Percentiles rank a stretch among this genome's conserved stretches.
These are phyloP conservation scores for Arnoldichthys spilopterus DNA, from an alignment of 2,797 vertebrate genomes.

Conservation along the genomic window DNA sequence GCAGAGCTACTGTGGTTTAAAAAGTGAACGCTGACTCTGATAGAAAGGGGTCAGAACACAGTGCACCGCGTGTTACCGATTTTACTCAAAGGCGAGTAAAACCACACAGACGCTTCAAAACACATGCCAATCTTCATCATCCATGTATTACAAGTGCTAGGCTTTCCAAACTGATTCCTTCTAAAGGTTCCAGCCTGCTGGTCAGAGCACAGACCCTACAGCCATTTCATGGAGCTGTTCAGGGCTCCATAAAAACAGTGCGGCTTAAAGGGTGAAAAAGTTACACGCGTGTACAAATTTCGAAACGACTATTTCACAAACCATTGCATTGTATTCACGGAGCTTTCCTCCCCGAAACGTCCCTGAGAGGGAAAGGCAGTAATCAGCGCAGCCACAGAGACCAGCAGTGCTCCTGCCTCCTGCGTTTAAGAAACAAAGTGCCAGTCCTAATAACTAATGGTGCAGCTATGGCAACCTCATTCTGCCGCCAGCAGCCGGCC, in stretches of 20 bases:
- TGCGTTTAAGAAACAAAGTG: conserved; percentile 54
- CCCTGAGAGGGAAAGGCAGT: conserved; percentile 24
- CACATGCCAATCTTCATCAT: no score
- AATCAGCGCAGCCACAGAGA: conserved; percentile 49
- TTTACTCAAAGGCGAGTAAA: no score
- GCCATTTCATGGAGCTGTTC: background rate
- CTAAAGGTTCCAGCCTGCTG: no score
- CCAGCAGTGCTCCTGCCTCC: conserved; percentile 40
- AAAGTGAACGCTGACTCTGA: no score
- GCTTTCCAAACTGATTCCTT: no score
- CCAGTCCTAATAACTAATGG: conserved; percentile 57
- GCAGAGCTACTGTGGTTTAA: no score
- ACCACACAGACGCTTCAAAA: no score
- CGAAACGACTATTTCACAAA: conserved; percentile 40
- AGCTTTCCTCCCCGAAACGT: conserved; percentile 29
- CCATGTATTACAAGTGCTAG: no score
- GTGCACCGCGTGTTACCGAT: no score
- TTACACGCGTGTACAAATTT: conserved; percentile 28
- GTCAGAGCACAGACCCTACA: no score
- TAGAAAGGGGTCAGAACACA: no score
- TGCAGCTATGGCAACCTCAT: conserved; percentile 55
- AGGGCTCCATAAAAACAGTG: background rate
- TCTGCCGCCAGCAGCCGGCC: conserved; percentile 41
- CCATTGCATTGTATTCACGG: conserved; percentile 39
- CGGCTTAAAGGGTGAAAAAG: conserved; percentile 17